Base-by-base conservation (phyloP, 2,113 vertebrate species). In the Pontoporia blainvillei region DNA sequence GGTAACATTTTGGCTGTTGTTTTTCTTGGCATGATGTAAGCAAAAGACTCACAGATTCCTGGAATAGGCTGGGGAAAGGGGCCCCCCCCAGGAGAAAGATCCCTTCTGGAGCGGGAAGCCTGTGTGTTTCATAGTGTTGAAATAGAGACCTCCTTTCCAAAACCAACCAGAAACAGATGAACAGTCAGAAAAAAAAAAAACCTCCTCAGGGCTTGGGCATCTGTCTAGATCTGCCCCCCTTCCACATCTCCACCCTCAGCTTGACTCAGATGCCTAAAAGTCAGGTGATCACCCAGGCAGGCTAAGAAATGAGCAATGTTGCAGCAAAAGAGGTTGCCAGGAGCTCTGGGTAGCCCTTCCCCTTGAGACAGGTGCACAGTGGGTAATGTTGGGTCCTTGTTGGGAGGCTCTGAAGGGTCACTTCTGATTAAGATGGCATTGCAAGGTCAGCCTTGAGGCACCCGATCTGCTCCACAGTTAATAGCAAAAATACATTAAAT, bases 361-460 rank as follows among this genome's bases (percentile, higher is more conserved):
- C 11, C 6, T 2, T 0, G 27, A 36, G 3, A 8, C 3, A n/a
- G 64, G 71, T 21, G 21, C 8, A 10, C 46, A 21, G 25, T 6
- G 18, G 36, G 27, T 27, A 13, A 7, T 2, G 20, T 0, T 10
- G 5, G 41, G 8, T 62, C 66, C 44, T 21, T 25, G 36, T 23
- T 12, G 5, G 13, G 34, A 57, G 15, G 39, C 34, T 54, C 21
- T 2, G 1, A 54, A 52, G 1, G 0, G 20, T 12, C 39, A 14
- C 36, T 78, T 84, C 34, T 31, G 5, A 15, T 29, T 34, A 84
- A 21, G 36, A 54, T 15, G 31, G 54, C 9, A 2, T 4, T 15
- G 3, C 14, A 15, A 61, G 31, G 11, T 81, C 41, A 64, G 34
- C 9, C 18, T 18, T 46, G 49, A 96, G 29, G 20, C 15, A 25